Percentiles rank a stretch among this genome's conserved stretches.
phyloP scores from a whole-genome alignment of 2,797 vertebrate species.

The Champsocephalus esox region DNA sequence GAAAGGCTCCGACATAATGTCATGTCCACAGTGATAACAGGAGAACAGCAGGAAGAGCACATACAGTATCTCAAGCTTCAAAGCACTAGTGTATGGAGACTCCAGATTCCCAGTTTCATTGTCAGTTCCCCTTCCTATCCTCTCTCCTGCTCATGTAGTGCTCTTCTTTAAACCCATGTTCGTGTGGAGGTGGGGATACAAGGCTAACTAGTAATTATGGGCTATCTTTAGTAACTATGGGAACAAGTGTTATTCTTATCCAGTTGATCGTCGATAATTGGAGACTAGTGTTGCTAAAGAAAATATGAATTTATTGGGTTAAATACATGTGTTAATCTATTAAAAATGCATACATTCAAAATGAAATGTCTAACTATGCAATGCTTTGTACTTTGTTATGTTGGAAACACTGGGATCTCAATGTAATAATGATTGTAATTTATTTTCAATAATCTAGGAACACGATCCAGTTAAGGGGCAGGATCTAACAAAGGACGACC shows the following conservation, averaged over 20 bases:
- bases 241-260: constrained; percentile 18
- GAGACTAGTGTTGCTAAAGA: not conserved
- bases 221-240: not conserved
- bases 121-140: not conserved
- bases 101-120: constrained; percentile 25
- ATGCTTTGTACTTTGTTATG: not conserved
- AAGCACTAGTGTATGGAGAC: constrained; percentile 5
- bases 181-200: not conserved
- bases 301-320: not conserved
- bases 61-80: constrained; percentile 8
- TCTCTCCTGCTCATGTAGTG: not conserved
- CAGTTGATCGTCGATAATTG: constrained; percentile 10
- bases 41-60: constrained; percentile 7
- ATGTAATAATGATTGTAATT: not conserved
- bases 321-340: not conserved
- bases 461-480: not conserved
- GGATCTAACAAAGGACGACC: not conserved
- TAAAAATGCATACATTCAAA: too few species aligned
- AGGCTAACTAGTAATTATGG: constrained; percentile 39
- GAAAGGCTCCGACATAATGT: constrained; percentile 38
- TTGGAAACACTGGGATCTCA: not conserved
- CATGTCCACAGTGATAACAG: constrained; percentile 32
- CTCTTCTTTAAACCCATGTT: too few species aligned
- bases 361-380: not conserved
- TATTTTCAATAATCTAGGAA: not conserved